These are phyloP conservation scores for Papilio elwesi DNA, from an alignment of 2,888 invertebrate genomes.

Conservation along the genomic window DNA sequence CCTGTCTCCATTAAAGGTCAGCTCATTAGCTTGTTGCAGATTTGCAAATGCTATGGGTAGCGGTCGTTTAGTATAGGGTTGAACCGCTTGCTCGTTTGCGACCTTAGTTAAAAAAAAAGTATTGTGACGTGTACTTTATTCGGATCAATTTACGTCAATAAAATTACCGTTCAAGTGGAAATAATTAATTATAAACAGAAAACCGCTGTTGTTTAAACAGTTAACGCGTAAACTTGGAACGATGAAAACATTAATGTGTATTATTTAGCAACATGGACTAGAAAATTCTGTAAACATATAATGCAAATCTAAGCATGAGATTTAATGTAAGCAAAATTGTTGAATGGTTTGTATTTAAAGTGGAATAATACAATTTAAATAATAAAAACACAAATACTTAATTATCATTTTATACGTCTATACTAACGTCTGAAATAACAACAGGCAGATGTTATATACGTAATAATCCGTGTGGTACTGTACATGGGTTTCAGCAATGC, in stretches of 20 bases:
- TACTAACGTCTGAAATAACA: background rate
- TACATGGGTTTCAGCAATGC: too few relatives aligned
- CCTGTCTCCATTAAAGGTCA: too few relatives aligned
- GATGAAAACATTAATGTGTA: background rate
- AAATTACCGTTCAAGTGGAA: background rate
- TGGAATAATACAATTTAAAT: background rate
- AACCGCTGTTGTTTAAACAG: background rate
- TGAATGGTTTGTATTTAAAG: background rate
- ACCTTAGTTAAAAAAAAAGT: too few relatives aligned
- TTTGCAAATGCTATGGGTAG: too few relatives aligned
- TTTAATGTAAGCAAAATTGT: background rate
- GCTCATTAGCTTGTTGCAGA: too few relatives aligned
- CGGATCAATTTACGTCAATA: background rate
- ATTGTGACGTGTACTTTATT: background rate
- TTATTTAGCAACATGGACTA: constrained; percentile 3
- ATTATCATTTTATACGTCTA: background rate
- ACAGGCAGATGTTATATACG: too few relatives aligned
- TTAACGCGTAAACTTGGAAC: background rate
- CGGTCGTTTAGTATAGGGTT: too few relatives aligned
- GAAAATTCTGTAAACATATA: background rate
- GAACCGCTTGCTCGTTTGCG: too few relatives aligned
- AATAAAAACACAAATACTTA: constrained; percentile 1
- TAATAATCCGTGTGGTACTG: too few relatives aligned
- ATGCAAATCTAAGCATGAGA: background rate
- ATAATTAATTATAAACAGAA: constrained; percentile 14